A percentile compares a stretch with the other conserved stretches of the same genome.
Conservation (phyloP, 2,888 invertebrate genomes). For the Aspidiotus rigidus region DNA sequence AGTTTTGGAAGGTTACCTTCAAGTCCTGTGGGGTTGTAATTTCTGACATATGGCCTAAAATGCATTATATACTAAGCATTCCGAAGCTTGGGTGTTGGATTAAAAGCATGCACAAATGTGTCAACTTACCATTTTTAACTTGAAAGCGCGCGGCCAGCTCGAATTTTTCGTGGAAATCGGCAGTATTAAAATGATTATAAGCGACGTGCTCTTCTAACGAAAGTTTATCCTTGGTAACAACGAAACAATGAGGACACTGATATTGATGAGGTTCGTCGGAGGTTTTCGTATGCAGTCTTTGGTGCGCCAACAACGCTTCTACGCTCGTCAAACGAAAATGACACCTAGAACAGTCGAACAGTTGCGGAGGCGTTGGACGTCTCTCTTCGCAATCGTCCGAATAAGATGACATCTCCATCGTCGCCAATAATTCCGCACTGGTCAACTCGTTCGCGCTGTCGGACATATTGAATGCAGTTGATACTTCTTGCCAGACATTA, state of each 20-base stretch:
- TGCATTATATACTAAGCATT: too few species aligned
- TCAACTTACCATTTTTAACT: neutral
- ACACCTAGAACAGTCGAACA: conserved; percentile 25
- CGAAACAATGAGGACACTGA: conserved; percentile 28
- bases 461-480: conserved; percentile 8
- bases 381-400: neutral
- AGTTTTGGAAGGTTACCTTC: too few species aligned
- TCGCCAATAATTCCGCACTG: neutral
- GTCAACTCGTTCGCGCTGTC: conserved; percentile 4
- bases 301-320: conserved; percentile 18
- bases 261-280: conserved; percentile 20
- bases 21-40: too few species aligned
- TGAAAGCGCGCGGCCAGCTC: neutral
- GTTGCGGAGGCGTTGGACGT: neutral
- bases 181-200: conserved; percentile 17
- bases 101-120: too few species aligned
- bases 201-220: conserved; percentile 29
- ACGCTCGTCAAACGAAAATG: conserved; percentile 25
- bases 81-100: too few species aligned
- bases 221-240: conserved; percentile 28
- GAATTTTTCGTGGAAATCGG: conserved; percentile 11
- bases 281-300: conserved; percentile 25
- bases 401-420: neutral
- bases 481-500: conserved; percentile 15
- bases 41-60: too few species aligned